Evolutionary conservation across 2,113 vertebrate species (phyloP), one percentile per base, ranked within the genome.

Genomic region (Ammodytes marinus): DNA sequence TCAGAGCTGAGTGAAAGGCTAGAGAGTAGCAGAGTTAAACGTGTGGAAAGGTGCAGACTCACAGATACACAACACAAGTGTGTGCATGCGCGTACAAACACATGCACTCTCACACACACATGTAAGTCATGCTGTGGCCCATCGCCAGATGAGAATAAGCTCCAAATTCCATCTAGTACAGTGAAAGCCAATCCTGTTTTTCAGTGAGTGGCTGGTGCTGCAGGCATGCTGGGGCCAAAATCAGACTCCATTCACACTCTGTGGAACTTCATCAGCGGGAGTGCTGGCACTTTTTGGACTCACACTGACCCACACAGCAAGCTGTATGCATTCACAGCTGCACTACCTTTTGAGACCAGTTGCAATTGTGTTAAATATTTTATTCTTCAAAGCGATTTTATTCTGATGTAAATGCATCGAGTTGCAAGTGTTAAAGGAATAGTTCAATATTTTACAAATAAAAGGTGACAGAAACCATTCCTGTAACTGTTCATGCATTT

Each of bases 231-330:
- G 79, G 19, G 70, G 57, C 77, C 70, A 64, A 83, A 83, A 5
- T 17, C 70, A 83, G 68, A 67, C 54, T 78, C 74, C 50, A 87
- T 90, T 79, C 75, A 81, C 75, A 77, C 74, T 77, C 73, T 69
- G 58, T 64, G 86, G 85, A 83, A 82, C 87, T 88, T 70, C 77
- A 86, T 83, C 83, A 79, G 81, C 69, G 70, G 54, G 49, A 80
- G 73, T 45, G 37, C 77, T 27, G 54, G 61, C 3, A 2, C 66
- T 57, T 65, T 79, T 55, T 69, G 61, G 73, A 89, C 63, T 77
- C 27, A 27, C 27, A 27, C 50, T 77, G 19, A 82, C 67, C 70
- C 63, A 42, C 15, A 40, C 79, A 11, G 19, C 76, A 59, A 77
- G 35, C 55, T 46, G 55, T 79, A 76, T 73, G 15, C 45, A 69